Percentiles rank a stretch among this genome's conserved stretches.
phyloP scores from a whole-genome alignment of 1,140 invertebrate genomes.

The Melitaea cinxia region DNA sequence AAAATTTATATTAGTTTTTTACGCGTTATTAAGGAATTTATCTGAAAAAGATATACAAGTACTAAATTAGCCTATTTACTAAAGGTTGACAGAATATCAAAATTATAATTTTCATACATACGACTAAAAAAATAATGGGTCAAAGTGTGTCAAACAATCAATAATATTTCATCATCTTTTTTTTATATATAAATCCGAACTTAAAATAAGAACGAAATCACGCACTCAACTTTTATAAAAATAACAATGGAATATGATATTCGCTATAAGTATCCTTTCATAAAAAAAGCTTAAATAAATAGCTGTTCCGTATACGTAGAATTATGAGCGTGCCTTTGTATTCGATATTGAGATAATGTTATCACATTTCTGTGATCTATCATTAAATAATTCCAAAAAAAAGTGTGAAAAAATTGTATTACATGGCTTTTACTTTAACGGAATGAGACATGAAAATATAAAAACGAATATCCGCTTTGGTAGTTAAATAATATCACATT shows the following conservation, averaged over 20 bases:
- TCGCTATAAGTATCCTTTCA: background rate
- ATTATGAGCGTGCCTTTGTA: conserved; percentile 20
- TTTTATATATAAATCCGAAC: too few species aligned
- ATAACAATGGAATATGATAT: background rate
- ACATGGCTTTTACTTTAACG: conserved; percentile 13
- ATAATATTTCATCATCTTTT: too few species aligned
- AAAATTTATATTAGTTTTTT: too few species aligned
- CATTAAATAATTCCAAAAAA: conserved; percentile 23
- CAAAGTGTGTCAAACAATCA: too few species aligned
- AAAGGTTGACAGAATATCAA: too few species aligned
- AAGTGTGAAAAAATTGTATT: conserved; percentile 23
- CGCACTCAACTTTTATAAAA: background rate
- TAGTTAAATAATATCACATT: background rate
- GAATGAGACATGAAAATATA: conserved; percentile 5
- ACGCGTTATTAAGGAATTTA: too few species aligned
- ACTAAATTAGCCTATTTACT: too few species aligned
- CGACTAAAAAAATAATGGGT: too few species aligned
- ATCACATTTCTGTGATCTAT: conserved; percentile 24
- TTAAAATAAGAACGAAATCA: background rate
- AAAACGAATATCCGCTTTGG: background rate
- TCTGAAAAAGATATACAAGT: too few species aligned
- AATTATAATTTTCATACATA: too few species aligned
- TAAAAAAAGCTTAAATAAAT: conserved; percentile 1
- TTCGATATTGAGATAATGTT: conserved; percentile 11
- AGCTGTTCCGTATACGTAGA: conserved; percentile 1